phyloP scores from a whole-genome alignment of 2,888 invertebrate genomes.

The Sarcophaga carnaria region DNA sequence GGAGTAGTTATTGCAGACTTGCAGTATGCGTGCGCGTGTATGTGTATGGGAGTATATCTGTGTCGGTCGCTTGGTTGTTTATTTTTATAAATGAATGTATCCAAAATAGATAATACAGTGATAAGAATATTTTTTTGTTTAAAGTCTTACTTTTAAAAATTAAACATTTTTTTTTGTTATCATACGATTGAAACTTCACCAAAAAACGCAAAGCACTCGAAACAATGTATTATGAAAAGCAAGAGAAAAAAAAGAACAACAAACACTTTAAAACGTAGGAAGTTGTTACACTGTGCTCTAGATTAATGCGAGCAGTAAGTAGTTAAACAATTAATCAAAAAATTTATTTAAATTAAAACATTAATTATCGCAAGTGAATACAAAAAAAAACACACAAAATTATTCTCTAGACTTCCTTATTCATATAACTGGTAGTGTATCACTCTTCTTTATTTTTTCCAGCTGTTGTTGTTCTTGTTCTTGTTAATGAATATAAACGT shows the following conservation, averaged over 20 bases:
- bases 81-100: constrained; percentile 79
- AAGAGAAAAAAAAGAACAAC: constrained; percentile 23
- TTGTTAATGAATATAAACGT: constrained; percentile 12
- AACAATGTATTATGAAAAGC: constrained; percentile 16
- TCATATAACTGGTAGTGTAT: constrained; percentile 30
- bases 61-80: constrained; percentile 65
- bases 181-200: constrained; percentile 23
- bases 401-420: constrained; percentile 12
- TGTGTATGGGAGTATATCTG: constrained; percentile 3
- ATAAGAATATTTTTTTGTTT: constrained; percentile 71
- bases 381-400: not conserved
- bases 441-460: not conserved
- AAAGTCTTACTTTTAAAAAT: constrained; percentile 6
- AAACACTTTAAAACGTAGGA: constrained; percentile 15
- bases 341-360: not conserved
- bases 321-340: not conserved
- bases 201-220: constrained; percentile 16
- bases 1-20: constrained; percentile 36
- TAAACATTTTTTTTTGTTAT: constrained; percentile 30
- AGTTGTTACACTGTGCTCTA: not conserved
- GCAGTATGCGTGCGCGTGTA: constrained; percentile 8
- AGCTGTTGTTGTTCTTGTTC: too few species aligned
- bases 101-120: constrained; percentile 78
- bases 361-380: not conserved
- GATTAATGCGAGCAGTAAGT: not conserved